Base-by-base conservation (phyloP, 2,888 invertebrate genomes). In the Cyrtodaria siliqua region DNA sequence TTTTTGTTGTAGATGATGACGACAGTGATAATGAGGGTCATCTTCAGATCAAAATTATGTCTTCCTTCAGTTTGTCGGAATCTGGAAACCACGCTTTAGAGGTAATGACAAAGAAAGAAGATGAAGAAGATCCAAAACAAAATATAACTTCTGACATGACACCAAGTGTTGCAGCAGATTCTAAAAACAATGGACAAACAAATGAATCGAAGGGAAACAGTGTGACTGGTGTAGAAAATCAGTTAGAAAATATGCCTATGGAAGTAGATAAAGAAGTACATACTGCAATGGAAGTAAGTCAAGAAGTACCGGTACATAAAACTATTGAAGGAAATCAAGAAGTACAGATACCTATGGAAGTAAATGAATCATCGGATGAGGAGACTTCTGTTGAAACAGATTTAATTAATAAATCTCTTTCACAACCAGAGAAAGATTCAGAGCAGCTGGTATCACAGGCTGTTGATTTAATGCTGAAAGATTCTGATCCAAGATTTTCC, bases 1-100 rank as follows among this genome's bases (percentile, higher is more conserved):
- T 78, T 1, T 73, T 79, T 53, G 67, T 78, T 42, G 2, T 75
- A 12, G 78, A 72, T 50, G 74, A 77, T 60, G 77, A 81, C 20
- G 76, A 69, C 27, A 50, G 52, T 52, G 66, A 66, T 4, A 12
- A 18, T 47, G 72, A 27, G 4, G 38, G 56, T 47, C 40, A 38
- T 18, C 16, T 66, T 6, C 29, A 74, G 20, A 63, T 78, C 12
- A 71, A 69, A 56, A 78, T 81, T 61, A 47, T 61, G 44, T 68
- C 69, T 14, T 66, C 79, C 42, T 81, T 67, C 53, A 84, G 84
- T 60, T 38, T 84, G 14, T 27, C 64, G 4, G 42, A 38, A n/a
- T 4, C n/a, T 27, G n/a, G 53, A 14, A 47, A 69, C 29, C 38
- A 70, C 1, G 61, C 61, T 16, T 47, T 47, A 20, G 20, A 16